Evolutionary conservation across 1,140 invertebrate genomes (phyloP), one percentile per base, ranked within the genome.

Genomic region (Brachionus asplanchnoidis): DNA sequence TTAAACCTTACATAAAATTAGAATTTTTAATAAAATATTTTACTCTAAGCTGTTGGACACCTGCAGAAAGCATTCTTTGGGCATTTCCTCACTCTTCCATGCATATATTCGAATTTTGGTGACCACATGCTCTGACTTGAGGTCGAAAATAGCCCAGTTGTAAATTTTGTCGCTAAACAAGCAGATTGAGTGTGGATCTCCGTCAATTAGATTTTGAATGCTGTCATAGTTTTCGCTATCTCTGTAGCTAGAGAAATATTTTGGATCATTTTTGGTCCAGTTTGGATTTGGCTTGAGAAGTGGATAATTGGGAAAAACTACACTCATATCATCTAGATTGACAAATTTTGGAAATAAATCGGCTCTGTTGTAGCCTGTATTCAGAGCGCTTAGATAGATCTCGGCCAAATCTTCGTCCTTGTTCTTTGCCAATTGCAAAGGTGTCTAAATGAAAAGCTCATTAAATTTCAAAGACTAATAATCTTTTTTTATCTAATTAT

Each of bases 131-230:
- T 85, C 84, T 68, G 86, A 68, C n/a, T 87, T 85, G 7, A 89
- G 85, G 79, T 89, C 87, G 70, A 89, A 85, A 3, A 88, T 85
- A 1, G 86, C 86, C 88, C 88, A 89, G 12, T 87, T 87, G 77
- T 87, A 86, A 14, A 86, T 84, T 14, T 86, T 28, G 4, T 84
- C 86, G 14, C 86, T 86, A 68, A 88, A 87, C 2, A 87, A 86
- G 86, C 88, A 88, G 56, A 87, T 87, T 28, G 87, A 86, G 20
- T 82, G 20, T 2, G 85, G 84, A 75, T 87, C 87, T 46, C 85
- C 14, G n/a, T 42, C 11, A 44, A 78, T 23, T n/a, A 44, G 42
- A 83, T 87, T 87, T n/a, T 86, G 53, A 5, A 87, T 44, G 36
- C 86, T 86, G 2, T 79, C 85, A 53, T 87, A 87, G 17, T 86